Percentiles rank a stretch among this genome's conserved stretches.
These are phyloP conservation scores for Polydrusus cervinus DNA, from an alignment of 2,888 invertebrate genomes.

Conservation along the genomic window DNA sequence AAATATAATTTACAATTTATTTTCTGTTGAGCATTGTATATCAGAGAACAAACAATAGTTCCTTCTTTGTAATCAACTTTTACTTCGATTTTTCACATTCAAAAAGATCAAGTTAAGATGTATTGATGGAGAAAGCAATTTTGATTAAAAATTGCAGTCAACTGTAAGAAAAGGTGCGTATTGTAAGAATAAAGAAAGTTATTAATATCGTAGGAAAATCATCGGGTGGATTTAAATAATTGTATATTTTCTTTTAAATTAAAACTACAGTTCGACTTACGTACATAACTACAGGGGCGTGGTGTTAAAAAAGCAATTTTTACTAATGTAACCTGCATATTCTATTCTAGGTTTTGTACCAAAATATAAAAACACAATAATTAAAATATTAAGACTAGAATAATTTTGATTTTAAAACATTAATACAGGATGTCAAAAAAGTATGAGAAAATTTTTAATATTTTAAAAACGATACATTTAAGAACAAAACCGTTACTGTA, in stretches of 20 bases:
- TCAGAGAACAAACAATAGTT: background rate
- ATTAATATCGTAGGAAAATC: background rate
- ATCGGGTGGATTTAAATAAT: too few species aligned
- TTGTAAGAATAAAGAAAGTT: background rate
- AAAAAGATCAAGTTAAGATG: background rate
- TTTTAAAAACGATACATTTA: too few species aligned
- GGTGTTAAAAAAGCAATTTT: too few species aligned
- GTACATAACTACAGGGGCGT: too few species aligned
- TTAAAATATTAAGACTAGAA: slow-evolving; percentile 6
- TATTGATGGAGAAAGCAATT: background rate
- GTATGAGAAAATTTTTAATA: too few species aligned
- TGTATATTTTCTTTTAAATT: too few species aligned
- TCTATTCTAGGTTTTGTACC: too few species aligned
- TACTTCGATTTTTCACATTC: background rate
- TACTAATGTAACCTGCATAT: too few species aligned
- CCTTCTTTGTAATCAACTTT: background rate
- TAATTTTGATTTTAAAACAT: slow-evolving; percentile 15
- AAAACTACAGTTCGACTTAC: too few species aligned
- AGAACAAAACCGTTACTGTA: too few species aligned
- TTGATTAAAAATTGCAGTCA: slow-evolving; percentile 18
- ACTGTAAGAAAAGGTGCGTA: background rate
- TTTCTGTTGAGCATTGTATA: background rate
- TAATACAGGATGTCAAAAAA: background rate
- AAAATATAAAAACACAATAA: background rate
- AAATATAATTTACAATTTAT: too few species aligned